Evolutionary conservation across 2,888 invertebrate genomes (phyloP), one percentile per base, ranked within the genome.

Genomic region (Psylliodes chrysocephalus): DNA sequence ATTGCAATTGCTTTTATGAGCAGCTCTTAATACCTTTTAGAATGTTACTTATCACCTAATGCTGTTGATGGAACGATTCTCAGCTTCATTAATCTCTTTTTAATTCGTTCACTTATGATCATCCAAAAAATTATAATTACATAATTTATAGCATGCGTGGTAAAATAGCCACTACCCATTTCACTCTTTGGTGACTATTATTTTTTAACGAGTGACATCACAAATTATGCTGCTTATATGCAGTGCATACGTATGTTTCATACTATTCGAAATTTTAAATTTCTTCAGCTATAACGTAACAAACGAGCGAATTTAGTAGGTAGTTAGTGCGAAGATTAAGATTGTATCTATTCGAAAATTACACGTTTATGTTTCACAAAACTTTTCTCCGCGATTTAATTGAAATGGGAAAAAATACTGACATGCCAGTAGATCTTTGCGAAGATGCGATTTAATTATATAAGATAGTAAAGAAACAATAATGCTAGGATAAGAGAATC

Each of bases 181-280:
- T 42, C 42, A 17, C 42, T 40, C 10, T 22, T 22, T 5, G 4
- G 15, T 15, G n/a, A n/a, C n/a, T n/a, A 8, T n/a, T n/a, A 18
- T 42, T 42, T 42, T 42, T 18, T 42, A 42, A 38, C 38, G 14
- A 42, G 18, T 42, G 42, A 42, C 42, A 42, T 42, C 42, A 42
- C 42, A 42, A 42, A 42, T 18, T 42, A 42, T 10, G 18, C 8
- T 42, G 42, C 18, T 18, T 18, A 42, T 18, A 18, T 42, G 42
- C 18, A 2, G 38, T 5, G 18, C 38, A 14, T 42, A 18, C 18
- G 6, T 18, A 42, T 18, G 8, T 42, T 17, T 10, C 5, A 14
- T 5, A 42, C 18, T 8, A 10, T 18, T 42, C 8, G 42, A 42
- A 42, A 42, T 18, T 18, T 42, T 7, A 42, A 42, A 42, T 42